Evolutionary conservation across 2,113 vertebrate genomes (phyloP).

Genomic region (Bambusicola thoracicus): DNA sequence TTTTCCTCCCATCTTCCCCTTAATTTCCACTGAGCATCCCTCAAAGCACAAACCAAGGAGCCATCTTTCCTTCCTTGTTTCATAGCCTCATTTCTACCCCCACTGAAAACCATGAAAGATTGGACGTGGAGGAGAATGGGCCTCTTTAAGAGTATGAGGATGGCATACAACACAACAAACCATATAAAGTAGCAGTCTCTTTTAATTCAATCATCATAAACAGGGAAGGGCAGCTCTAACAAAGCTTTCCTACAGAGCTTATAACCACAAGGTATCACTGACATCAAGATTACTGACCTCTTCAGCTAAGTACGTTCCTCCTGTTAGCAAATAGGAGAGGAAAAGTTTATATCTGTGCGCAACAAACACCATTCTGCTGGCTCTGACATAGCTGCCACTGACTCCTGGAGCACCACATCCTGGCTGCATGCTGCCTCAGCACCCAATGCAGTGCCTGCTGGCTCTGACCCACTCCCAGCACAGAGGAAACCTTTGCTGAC

Average conservation of each 20-base stretch:
- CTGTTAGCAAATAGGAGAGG: background rate
- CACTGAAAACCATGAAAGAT: background rate
- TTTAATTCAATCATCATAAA: background rate
- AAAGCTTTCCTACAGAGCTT: background rate
- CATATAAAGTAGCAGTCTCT: background rate
- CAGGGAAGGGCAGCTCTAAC: background rate
- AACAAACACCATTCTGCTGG: background rate
- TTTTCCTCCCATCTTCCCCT: background rate
- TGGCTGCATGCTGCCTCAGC: background rate
- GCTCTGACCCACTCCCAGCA: background rate
- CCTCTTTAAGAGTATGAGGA: background rate
- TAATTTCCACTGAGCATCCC: background rate
- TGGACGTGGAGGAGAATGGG: fast-evolving
- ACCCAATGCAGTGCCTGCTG: background rate
- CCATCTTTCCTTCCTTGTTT: background rate
- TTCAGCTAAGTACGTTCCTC: background rate
- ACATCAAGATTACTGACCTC: background rate
- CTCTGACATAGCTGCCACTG: background rate
- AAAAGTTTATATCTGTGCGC: background rate
- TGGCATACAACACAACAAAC: background rate
- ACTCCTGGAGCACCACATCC: background rate
- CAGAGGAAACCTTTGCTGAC: background rate
- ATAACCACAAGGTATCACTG: background rate
- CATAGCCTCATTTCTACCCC: background rate
- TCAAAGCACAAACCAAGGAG: background rate